A percentile compares a stretch with the other conserved stretches of the same genome.
phyloP scores from a whole-genome alignment of 2,888 invertebrate genomes.

The Hypomecis punctinalis region DNA sequence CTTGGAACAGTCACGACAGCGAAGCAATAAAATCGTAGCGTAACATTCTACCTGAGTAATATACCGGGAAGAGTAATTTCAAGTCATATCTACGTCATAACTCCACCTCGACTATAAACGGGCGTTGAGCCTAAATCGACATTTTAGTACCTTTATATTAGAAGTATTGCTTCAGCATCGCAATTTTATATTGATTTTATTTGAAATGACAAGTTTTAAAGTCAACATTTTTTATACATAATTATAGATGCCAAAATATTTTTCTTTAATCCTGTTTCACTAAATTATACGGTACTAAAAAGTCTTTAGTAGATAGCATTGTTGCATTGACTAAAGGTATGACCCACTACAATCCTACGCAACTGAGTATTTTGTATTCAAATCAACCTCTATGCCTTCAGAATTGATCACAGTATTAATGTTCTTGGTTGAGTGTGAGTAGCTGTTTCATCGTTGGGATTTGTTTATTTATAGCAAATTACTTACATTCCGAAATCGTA shows the following conservation, averaged over 20 bases:
- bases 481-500: no score
- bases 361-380: slow-evolving; percentile 26
- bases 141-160: slow-evolving; percentile 20
- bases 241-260: background rate
- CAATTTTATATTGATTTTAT: no score
- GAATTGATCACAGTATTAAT: slow-evolving; percentile 17
- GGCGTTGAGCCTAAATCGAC: slow-evolving; percentile 6
- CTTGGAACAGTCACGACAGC: no score
- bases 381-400: slow-evolving; percentile 4
- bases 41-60: no score
- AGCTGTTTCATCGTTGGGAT: slow-evolving; percentile 14
- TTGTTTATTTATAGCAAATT: no score
- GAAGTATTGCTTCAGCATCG: background rate
- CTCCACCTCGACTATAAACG: no score
- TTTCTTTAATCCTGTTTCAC: background rate
- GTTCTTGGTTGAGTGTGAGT: slow-evolving; percentile 31
- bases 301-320: background rate
- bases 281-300: slow-evolving; percentile 9
- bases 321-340: slow-evolving; percentile 13
- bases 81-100: no score
- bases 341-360: slow-evolving; percentile 30
- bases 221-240: background rate
- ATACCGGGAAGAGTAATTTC: no score
- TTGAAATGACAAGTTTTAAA: background rate
- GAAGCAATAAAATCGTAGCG: no score